These are phyloP conservation scores for Alloscopus bannaensis DNA, from an alignment of 2,888 invertebrate genomes.

Conservation along the genomic window DNA sequence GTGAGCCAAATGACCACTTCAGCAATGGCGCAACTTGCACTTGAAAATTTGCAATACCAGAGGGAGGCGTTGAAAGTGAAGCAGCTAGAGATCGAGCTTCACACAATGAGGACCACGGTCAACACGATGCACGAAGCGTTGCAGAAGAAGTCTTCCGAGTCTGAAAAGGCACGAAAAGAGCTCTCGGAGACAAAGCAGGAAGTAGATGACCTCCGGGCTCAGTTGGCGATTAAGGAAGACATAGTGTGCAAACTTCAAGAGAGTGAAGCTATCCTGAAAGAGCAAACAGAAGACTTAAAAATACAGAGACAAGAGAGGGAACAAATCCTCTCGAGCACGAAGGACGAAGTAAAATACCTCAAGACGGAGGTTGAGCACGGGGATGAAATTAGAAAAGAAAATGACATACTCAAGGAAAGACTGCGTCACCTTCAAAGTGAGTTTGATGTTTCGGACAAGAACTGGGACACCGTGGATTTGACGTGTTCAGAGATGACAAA, in stretches of 20 bases:
- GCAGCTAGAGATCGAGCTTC: slow-evolving; percentile 45
- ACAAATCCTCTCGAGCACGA: slow-evolving; percentile 31
- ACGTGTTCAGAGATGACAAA: slow-evolving; percentile 49
- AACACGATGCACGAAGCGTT: slow-evolving; percentile 48
- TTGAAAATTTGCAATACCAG: slow-evolving; percentile 58
- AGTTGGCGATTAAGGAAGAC: slow-evolving; percentile 19
- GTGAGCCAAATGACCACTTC: slow-evolving; percentile 42
- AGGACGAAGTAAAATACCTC: slow-evolving; percentile 37
- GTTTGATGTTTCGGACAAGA: slow-evolving; percentile 46
- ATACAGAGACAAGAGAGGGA: slow-evolving; percentile 42
- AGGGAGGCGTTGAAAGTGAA: slow-evolving; percentile 56
- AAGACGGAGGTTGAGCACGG: slow-evolving; percentile 36
- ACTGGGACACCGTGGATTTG: slow-evolving; percentile 55
- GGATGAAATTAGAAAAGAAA: slow-evolving; percentile 43
- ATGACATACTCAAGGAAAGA: slow-evolving; percentile 55
- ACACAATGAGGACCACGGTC: slow-evolving; percentile 44
- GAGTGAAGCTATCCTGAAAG: slow-evolving; percentile 29
- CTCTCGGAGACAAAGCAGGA: slow-evolving; percentile 34
- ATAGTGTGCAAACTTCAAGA: slow-evolving; percentile 25
- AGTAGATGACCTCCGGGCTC: slow-evolving; percentile 20
- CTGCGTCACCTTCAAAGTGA: slow-evolving; percentile 47
- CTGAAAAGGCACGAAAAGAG: slow-evolving; percentile 46
- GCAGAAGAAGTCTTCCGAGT: slow-evolving; percentile 36
- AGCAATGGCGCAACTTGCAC: slow-evolving; percentile 44
- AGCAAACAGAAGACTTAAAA: slow-evolving; percentile 43